phyloP scores from a whole-genome alignment of 2,113 vertebrate species.

The Poeciliopsis turrubarensis region DNA sequence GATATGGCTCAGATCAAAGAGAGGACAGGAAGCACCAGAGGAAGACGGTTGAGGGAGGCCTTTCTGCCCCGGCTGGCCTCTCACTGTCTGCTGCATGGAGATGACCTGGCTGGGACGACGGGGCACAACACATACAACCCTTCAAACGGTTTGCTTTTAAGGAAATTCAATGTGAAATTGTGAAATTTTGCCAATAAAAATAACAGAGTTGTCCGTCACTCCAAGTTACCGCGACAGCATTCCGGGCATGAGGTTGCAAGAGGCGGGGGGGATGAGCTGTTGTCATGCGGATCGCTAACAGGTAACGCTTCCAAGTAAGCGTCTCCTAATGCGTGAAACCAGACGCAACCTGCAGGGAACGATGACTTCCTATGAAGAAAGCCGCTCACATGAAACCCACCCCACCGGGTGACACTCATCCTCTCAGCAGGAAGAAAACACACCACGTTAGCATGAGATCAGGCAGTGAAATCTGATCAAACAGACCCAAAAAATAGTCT shows the following conservation, averaged over 20 bases:
- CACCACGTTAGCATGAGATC: constrained; percentile 1
- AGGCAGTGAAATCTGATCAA: neutral
- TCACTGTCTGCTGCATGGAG: neutral
- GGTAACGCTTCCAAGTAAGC: constrained; percentile 48
- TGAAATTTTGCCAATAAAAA: neutral
- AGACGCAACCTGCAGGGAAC: constrained; percentile 38
- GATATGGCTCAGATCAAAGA: constrained; percentile 67
- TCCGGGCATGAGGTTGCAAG: neutral
- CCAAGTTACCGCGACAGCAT: neutral
- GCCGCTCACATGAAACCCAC: neutral
- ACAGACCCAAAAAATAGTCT: neutral
- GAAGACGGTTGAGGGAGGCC: constrained; percentile 37
- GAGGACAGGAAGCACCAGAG: constrained; percentile 31
- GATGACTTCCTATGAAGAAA: constrained; percentile 8
- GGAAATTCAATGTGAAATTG: no score
- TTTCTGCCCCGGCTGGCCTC: constrained; percentile 30
- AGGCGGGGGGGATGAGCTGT: constrained; percentile 20
- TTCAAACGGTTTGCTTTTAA: neutral
- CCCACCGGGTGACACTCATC: constrained; percentile 24
- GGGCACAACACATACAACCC: neutral
- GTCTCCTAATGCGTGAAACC: constrained; percentile 65
- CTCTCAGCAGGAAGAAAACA: constrained; percentile 63
- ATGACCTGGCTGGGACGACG: neutral
- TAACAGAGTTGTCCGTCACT: neutral
- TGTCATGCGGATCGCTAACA: constrained; percentile 40